Evolutionary conservation across 1,140 invertebrate species (phyloP), one percentile per base, ranked within the genome.

Genomic region (Wiebesia pumilae): DNA sequence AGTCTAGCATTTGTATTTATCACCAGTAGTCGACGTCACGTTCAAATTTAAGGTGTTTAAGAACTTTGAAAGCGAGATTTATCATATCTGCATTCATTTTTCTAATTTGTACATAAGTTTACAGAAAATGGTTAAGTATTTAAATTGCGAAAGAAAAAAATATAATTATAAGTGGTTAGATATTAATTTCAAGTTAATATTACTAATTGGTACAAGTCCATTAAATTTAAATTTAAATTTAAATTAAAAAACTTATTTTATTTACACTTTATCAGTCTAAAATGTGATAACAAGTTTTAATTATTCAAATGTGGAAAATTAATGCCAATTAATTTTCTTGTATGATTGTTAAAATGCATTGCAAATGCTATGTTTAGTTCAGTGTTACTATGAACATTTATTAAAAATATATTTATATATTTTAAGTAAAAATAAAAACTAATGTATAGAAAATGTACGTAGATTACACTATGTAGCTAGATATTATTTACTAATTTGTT

Each of bases 1-100:
- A 47, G 67, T 16, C 51, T 40, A 88, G 85, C 69, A 78, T 87
- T 80, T 47, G 85, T 58, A 78, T 87, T 80, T 47, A 51, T 79
- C 87, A 84, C 79, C 65, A 65, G 75, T 54, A 65, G 35, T 30
- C 62, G 77, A 78, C 75, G 54, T 33, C 40, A 77, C 58, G 54
- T 78, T 33, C 14, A 40, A 65, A 62, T 33, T 21, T 16, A 27
- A 24, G 30, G n/a, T n/a, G 12, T 65, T 77, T n/a, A 19, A 51
- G 14, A 33, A 35, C 51, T 81, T 69, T 73, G 62, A n/a, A 85
- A 62, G 67, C 33, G 84, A 73, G 67, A 81, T 85, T 85, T 35
- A 73, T 71, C 38, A 21, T 67, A 33, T 51, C 40, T 78, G 40
- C 35, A 62, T 47, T 38, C 16, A 62, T 10, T 33, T 80, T 51